Percentiles rank a stretch among this genome's conserved stretches.
phyloP scores from a whole-genome alignment of 2,113 vertebrate genomes.

The Myotis brandtii region DNA sequence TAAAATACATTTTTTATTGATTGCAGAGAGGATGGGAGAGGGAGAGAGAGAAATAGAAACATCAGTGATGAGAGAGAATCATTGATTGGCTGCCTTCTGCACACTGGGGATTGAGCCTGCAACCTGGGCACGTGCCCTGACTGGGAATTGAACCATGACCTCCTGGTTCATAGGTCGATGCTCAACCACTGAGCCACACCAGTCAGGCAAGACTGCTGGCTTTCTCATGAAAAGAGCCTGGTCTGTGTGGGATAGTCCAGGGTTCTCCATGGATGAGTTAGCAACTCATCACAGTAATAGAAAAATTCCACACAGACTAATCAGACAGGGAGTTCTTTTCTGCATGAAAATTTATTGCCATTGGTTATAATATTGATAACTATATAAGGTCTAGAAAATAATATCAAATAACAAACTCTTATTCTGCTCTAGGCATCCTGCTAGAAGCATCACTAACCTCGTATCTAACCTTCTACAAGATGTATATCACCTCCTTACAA shows the following conservation, averaged over 20 bases:
- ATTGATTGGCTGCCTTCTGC: too few relatives aligned
- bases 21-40: too few relatives aligned
- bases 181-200: too few relatives aligned
- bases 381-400: background rate
- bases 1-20: too few relatives aligned
- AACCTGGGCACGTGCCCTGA: too few relatives aligned
- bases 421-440: background rate
- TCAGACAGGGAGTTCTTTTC: background rate
- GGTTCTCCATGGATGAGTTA: background rate
- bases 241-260: slow-evolving; percentile 52
- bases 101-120: too few relatives aligned
- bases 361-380: background rate
- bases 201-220: background rate
- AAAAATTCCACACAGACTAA: background rate
- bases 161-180: too few relatives aligned
- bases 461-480: background rate
- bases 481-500: background rate
- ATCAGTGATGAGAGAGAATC: too few relatives aligned
- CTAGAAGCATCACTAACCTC: background rate
- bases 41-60: too few relatives aligned
- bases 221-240: slow-evolving; percentile 57
- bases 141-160: too few relatives aligned
- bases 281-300: background rate
- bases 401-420: background rate
- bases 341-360: background rate